A percentile compares a stretch with the other conserved stretches of the same genome.
Conservation (phyloP, 2,888 invertebrate genomes). For the Trichopria drosophilae region DNA sequence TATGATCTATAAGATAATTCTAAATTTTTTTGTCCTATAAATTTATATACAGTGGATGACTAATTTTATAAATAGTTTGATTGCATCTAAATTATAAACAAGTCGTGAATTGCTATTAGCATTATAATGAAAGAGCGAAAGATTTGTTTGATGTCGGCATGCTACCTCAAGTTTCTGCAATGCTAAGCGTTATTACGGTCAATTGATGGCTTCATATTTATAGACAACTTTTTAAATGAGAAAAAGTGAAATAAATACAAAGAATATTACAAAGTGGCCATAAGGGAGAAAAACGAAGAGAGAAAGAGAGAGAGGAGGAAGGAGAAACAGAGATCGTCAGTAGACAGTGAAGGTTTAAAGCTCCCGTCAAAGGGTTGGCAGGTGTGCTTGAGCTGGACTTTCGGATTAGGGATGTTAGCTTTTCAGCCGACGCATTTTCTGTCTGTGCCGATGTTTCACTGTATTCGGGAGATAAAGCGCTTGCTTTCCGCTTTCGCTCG, state of each 20-base stretch:
- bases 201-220: too few relatives aligned
- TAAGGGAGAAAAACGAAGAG: slow-evolving; percentile 29
- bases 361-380: slow-evolving; percentile 38
- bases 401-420: slow-evolving; percentile 50
- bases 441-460: slow-evolving; percentile 8
- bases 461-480: slow-evolving; percentile 6
- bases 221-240: background rate
- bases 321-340: slow-evolving; percentile 21
- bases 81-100: too few relatives aligned
- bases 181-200: too few relatives aligned
- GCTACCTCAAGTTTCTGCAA: too few relatives aligned
- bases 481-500: background rate
- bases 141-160: too few relatives aligned
- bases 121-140: too few relatives aligned
- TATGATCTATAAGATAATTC: too few relatives aligned
- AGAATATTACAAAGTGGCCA: slow-evolving; percentile 14
- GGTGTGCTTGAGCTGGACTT: slow-evolving; percentile 49
- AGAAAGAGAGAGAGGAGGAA: slow-evolving; percentile 16
- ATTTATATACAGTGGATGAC: too few relatives aligned
- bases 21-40: too few relatives aligned
- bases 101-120: too few relatives aligned
- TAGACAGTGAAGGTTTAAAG: slow-evolving; percentile 39
- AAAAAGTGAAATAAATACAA: slow-evolving; percentile 4
- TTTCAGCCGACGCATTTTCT: slow-evolving; percentile 33
- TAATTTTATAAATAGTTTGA: too few relatives aligned